A percentile compares a stretch with the other conserved stretches of the same genome.
phyloP scores from a whole-genome alignment of 2,113 vertebrate species.

The Azemiops feae region DNA sequence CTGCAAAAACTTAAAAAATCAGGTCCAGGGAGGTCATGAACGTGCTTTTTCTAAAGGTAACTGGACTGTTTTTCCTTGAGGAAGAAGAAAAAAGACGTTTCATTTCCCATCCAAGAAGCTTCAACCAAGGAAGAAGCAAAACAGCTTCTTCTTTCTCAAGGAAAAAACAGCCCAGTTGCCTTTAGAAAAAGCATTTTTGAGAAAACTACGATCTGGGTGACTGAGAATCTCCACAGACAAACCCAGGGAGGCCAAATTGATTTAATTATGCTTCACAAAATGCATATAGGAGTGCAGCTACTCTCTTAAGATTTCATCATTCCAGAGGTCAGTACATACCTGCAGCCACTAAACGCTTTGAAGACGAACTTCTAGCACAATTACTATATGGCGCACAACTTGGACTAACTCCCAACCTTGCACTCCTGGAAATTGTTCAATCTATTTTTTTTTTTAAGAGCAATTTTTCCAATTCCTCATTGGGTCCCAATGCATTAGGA shows the following conservation, averaged over 20 bases:
- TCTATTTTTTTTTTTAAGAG: background rate
- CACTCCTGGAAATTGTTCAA: background rate
- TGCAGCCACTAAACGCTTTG: background rate
- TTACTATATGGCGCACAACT: background rate
- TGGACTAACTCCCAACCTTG: background rate
- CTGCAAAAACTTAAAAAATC: background rate
- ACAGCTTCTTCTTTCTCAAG: background rate
- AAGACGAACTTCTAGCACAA: background rate
- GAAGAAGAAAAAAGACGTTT: background rate
- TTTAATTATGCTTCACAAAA: background rate
- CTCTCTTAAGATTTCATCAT: background rate
- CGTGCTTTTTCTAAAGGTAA: background rate
- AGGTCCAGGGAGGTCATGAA: background rate
- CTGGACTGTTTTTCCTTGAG: background rate
- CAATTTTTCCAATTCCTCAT: background rate
- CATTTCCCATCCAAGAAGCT: background rate
- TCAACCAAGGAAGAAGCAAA: background rate
- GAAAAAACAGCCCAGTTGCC: background rate
- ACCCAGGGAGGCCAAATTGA: background rate
- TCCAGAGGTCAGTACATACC: background rate
- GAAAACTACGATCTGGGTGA: background rate
- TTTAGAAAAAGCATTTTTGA: background rate
- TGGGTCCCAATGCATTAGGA: background rate
- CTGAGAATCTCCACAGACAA: background rate
- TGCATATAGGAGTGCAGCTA: background rate